These are phyloP conservation scores for Sebastes minor DNA, from an alignment of 2,797 vertebrate species.

Conservation along the genomic window DNA sequence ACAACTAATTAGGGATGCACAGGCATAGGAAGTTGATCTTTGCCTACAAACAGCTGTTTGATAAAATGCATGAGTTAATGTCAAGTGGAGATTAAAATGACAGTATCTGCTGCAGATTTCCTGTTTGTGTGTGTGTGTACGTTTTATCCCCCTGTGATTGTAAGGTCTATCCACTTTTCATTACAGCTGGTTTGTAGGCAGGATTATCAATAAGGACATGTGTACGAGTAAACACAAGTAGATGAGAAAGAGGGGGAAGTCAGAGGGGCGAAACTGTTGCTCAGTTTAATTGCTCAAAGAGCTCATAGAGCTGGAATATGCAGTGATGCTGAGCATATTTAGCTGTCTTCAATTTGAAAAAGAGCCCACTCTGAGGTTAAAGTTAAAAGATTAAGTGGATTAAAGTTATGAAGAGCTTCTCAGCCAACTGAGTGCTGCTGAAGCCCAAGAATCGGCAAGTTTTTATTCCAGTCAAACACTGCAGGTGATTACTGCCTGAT, in stretches of 20 bases:
- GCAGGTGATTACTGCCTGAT: constrained; percentile 46
- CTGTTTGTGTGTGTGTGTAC: background rate
- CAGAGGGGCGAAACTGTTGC: background rate
- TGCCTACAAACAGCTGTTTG: constrained; percentile 64
- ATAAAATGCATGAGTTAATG: constrained; percentile 49
- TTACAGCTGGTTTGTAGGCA: background rate
- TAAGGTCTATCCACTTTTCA: background rate
- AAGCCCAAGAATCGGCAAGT: background rate
- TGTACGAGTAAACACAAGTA: background rate
- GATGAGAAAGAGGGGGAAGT: background rate
- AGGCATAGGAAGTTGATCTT: constrained; percentile 58
- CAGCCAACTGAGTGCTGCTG: background rate
- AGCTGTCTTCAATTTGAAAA: background rate
- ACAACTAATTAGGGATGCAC: constrained; percentile 50
- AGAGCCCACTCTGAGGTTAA: background rate
- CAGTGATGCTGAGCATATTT: background rate
- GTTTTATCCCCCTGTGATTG: background rate
- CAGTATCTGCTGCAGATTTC: background rate
- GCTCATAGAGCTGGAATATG: background rate
- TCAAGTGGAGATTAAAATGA: constrained; percentile 64
- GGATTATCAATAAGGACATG: constrained; percentile 12
- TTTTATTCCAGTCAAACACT: constrained; percentile 7
- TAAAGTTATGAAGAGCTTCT: background rate
- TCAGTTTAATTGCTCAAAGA: background rate
- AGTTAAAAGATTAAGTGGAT: constrained; percentile 12